Percentiles rank a stretch among this genome's conserved stretches.
Evolutionary conservation across 2,888 invertebrate species (phyloP).

Genomic region (Macaria liturata): DNA sequence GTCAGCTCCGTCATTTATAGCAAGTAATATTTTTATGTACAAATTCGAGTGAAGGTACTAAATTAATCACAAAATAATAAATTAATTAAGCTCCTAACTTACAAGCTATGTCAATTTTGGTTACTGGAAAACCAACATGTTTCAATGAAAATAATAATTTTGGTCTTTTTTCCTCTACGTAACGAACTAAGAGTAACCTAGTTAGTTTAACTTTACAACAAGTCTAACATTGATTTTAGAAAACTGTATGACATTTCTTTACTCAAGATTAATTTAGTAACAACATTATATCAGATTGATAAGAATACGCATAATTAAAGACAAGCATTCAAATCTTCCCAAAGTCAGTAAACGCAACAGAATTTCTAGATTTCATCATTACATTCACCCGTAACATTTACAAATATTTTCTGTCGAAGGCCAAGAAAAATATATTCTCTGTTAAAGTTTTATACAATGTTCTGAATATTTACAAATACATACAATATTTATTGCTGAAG

Average conservation of each 20-base stretch:
- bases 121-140: conserved; percentile 62
- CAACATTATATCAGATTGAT: conserved; percentile 20
- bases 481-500: conserved; percentile 79
- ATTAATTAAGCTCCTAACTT: conserved; percentile 71
- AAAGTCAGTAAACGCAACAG: conserved; percentile 14
- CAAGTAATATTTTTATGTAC: conserved; percentile 74
- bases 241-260: conserved; percentile 29
- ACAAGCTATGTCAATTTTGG: conserved; percentile 70
- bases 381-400: conserved; percentile 56
- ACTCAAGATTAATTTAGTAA: too few relatives aligned
- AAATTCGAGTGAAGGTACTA: conserved; percentile 74
- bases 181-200: conserved; percentile 55
- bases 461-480: conserved; percentile 77
- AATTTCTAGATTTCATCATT: conserved; percentile 30
- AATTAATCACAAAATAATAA: conserved; percentile 74
- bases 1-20: conserved; percentile 77
- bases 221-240: conserved; percentile 65
- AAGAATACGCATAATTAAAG: conserved; percentile 26
- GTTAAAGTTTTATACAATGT: conserved; percentile 67
- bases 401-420: conserved; percentile 60
- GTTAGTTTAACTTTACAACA: conserved; percentile 64
- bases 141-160: conserved; percentile 56
- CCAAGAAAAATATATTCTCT: conserved; percentile 81
- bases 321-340: conserved; percentile 2
- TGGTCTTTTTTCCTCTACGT: conserved; percentile 60